Conservation (phyloP, 2,888 invertebrate species). For the Andricus quercusramuli region DNA sequence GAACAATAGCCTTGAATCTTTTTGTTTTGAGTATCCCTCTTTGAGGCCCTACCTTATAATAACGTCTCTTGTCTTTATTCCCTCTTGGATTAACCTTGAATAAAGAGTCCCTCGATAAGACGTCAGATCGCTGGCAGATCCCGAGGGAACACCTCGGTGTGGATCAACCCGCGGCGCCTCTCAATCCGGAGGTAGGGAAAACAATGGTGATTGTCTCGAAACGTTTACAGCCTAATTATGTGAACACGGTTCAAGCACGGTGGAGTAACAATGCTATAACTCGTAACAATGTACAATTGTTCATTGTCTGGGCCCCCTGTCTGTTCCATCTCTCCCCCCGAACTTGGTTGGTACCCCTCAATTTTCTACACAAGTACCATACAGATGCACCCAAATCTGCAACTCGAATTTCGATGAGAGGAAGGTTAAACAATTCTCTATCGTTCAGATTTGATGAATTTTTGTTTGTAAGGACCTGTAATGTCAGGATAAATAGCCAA, state of each 20-base stretch:
- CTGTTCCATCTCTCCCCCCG: background rate
- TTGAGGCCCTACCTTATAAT: background rate
- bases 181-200: slow-evolving; percentile 61
- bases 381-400: slow-evolving; percentile 12
- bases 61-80: slow-evolving; percentile 2
- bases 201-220: slow-evolving; percentile 79
- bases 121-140: slow-evolving; percentile 45
- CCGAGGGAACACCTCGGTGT: slow-evolving; percentile 53
- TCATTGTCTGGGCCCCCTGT: slow-evolving; percentile 72
- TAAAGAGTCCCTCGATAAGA: slow-evolving; percentile 33
- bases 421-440: background rate
- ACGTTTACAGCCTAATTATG: slow-evolving; percentile 79
- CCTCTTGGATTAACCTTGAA: slow-evolving; percentile 46
- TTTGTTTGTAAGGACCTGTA: no score
- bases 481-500: no score
- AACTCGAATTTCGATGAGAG: background rate
- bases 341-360: slow-evolving; percentile 34
- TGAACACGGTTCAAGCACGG: slow-evolving; percentile 76
- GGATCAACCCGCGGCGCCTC: slow-evolving; percentile 54
- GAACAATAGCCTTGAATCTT: background rate
- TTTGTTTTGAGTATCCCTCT: slow-evolving; percentile 14
- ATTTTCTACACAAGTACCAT: slow-evolving; percentile 20
- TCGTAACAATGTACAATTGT: slow-evolving; percentile 79
- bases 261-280: slow-evolving; percentile 79
- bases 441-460: background rate